Conservation (phyloP, 2,797 vertebrate species). For the Neostethus bicornis region DNA sequence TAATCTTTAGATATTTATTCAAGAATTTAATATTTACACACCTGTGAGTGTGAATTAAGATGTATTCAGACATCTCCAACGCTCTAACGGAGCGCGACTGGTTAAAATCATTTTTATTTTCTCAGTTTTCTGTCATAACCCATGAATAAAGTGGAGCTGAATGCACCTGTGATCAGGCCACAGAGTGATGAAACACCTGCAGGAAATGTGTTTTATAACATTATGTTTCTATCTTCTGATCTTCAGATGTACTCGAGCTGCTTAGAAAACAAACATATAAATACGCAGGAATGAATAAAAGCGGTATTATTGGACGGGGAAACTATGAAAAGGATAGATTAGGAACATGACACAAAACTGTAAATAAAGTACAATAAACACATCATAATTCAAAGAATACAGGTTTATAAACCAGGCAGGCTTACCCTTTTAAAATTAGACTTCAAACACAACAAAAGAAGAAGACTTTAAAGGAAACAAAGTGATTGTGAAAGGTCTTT, state of each 20-base stretch:
- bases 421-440: neutral
- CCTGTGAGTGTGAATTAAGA: neutral
- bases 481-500: conserved; percentile 37
- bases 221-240: neutral
- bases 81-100: neutral
- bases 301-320: neutral
- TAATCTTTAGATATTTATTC: no score
- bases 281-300: neutral
- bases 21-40: neutral
- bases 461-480: conserved; percentile 13
- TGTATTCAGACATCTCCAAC: neutral
- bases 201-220: neutral
- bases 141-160: neutral
- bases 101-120: no score
- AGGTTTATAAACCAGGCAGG: no score
- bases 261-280: neutral
- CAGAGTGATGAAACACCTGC: neutral
- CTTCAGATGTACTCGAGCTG: neutral
- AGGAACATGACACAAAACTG: no score
- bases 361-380: no score
- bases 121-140: neutral
- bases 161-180: neutral
- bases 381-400: no score
- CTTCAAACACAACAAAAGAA: neutral
- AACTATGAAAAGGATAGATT: neutral